Evolutionary conservation across 2,888 invertebrate species (phyloP).

Genomic region (Venustoraphidia nigricollis): DNA sequence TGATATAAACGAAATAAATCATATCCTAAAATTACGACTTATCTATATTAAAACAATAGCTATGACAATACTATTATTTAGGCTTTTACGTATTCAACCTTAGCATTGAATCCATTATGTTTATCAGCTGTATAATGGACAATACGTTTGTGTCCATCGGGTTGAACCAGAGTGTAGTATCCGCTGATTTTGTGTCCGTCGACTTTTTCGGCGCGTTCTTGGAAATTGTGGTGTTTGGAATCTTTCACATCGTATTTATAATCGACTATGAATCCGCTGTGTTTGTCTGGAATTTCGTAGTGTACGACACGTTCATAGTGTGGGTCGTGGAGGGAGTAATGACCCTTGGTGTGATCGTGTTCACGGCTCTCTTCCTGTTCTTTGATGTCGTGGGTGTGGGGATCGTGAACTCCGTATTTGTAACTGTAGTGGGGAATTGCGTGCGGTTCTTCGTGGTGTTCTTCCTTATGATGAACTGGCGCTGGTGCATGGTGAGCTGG

Average conservation of each 20-base stretch:
- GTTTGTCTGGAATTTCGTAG: conserved; percentile 15
- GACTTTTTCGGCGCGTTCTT: conserved; percentile 7
- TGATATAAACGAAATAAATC: too few relatives aligned
- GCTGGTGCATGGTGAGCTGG: too few relatives aligned
- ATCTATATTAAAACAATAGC: too few relatives aligned
- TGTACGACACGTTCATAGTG: conserved; percentile 15
- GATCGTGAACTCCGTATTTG: conserved; percentile 34
- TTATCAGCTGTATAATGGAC: conserved; percentile 17
- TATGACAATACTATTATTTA: conserved; percentile 23
- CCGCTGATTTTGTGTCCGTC: conserved; percentile 14
- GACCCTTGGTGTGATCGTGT: conserved; percentile 34
- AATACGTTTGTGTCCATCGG: conserved; percentile 14
- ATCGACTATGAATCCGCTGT: conserved; percentile 10
- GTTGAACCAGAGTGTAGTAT: conserved; percentile 17
- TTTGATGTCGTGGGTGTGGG: conserved; percentile 35
- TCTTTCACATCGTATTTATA: too few relatives aligned
- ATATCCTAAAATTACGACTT: too few relatives aligned
- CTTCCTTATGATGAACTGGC: too few relatives aligned
- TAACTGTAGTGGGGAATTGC: conserved; percentile 30
- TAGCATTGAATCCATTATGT: conserved; percentile 13
- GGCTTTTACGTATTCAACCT: conserved; percentile 22
- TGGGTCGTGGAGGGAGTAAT: conserved; percentile 20
- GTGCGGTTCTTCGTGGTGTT: not conserved
- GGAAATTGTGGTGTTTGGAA: too few relatives aligned
- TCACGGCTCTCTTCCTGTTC: conserved; percentile 35